Conservation (phyloP, 2,888 invertebrate genomes). For the Agriopis marginaria region DNA sequence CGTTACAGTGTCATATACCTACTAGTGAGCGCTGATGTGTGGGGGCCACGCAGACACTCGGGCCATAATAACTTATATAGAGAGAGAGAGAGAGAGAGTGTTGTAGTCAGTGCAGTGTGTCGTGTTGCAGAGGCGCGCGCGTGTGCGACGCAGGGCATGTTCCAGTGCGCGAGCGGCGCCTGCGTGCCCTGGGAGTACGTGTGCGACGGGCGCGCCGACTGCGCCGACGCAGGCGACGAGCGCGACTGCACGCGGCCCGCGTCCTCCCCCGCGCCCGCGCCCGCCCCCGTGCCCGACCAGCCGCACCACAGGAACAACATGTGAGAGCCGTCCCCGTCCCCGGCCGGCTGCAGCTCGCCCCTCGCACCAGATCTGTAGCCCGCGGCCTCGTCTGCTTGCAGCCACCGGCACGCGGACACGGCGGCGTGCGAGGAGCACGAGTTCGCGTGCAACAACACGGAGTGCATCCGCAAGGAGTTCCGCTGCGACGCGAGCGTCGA, state of each 20-base stretch:
- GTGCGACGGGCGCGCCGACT: slow-evolving; percentile 92
- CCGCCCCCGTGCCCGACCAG: slow-evolving; percentile 34
- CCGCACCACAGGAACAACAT: slow-evolving; percentile 36
- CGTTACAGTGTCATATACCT: too few species aligned
- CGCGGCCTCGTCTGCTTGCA: slow-evolving; percentile 29
- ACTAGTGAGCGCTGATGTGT: too few species aligned
- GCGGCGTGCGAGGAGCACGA: slow-evolving; percentile 86
- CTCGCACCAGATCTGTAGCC: too few species aligned
- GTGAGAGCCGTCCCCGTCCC: slow-evolving; percentile 29
- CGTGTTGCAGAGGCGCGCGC: slow-evolving; percentile 68
- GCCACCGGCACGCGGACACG: slow-evolving; percentile 49
- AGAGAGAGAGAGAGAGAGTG: too few species aligned
- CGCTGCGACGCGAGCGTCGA: slow-evolving; percentile 90
- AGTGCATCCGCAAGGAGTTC: slow-evolving; percentile 88
- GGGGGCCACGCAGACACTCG: too few species aligned
- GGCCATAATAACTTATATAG: too few species aligned
- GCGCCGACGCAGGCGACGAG: slow-evolving; percentile 91
- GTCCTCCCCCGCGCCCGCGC: slow-evolving; percentile 33
- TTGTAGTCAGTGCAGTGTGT: not conserved
- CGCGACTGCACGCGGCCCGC: slow-evolving; percentile 32
- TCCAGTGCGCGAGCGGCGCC: slow-evolving; percentile 90
- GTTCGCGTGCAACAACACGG: slow-evolving; percentile 87
- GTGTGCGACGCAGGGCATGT: slow-evolving; percentile 86
- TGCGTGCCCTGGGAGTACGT: slow-evolving; percentile 90
- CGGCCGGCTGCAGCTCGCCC: too few species aligned